These are phyloP conservation scores for Chloroclystis v-ata DNA, from an alignment of 2,888 invertebrate genomes.

Conservation along the genomic window DNA sequence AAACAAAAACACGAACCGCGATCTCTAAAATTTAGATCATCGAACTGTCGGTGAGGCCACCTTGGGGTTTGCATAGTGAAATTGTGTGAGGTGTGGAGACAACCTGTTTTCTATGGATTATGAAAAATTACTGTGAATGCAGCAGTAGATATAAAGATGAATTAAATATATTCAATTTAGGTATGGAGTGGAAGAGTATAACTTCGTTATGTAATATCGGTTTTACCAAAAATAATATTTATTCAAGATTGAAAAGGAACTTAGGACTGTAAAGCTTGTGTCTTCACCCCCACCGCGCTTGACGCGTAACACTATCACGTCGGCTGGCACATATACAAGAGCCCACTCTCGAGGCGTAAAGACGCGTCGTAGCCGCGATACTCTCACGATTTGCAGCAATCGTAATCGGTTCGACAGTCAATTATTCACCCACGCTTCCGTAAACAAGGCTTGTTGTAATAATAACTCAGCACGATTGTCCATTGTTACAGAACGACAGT, in stretches of 20 bases:
- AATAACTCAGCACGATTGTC: constrained; percentile 15
- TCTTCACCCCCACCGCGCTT: constrained; percentile 54
- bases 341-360: constrained; percentile 52
- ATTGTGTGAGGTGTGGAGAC: not conserved
- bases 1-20: constrained; percentile 56
- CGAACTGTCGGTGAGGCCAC: constrained; percentile 64
- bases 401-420: constrained; percentile 31
- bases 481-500: constrained; percentile 64
- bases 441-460: constrained; percentile 26
- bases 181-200: no score
- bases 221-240: no score
- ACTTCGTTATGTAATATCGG: no score
- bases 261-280: constrained; percentile 36
- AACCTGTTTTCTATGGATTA: not conserved
- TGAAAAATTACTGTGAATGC: no score
- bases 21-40: constrained; percentile 67
- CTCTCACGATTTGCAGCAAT: constrained; percentile 31
- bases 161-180: no score
- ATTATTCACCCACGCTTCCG: constrained; percentile 31
- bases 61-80: constrained; percentile 11
- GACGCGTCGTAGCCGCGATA: constrained; percentile 41
- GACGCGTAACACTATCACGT: constrained; percentile 38
- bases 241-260: constrained; percentile 12
- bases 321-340: constrained; percentile 53
- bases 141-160: no score